Percentiles rank a stretch among this genome's conserved stretches.
phyloP scores from a whole-genome alignment of 2,797 vertebrate genomes.

The Spondyliosoma cantharus region DNA sequence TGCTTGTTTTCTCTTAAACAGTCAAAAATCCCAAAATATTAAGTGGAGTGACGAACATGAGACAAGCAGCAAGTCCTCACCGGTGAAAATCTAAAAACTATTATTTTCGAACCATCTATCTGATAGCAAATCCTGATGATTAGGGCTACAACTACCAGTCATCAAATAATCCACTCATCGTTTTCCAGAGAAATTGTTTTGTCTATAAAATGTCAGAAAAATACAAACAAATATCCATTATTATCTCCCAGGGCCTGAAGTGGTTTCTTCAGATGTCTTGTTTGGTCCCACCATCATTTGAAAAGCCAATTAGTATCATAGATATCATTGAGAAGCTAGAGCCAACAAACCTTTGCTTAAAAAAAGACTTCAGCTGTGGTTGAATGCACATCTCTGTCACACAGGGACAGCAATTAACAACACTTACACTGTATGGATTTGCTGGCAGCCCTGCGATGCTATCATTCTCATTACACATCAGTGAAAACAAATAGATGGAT shows the following conservation, averaged over 20 bases:
- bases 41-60: neutral
- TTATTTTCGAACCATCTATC: neutral
- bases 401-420: constrained; percentile 7
- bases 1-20: neutral
- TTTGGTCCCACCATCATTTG: neutral
- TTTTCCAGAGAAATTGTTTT: neutral
- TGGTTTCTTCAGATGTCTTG: neutral
- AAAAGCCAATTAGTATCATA: neutral
- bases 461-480: neutral
- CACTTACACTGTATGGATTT: too few species aligned
- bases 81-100: neutral
- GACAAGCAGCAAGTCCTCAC: neutral
- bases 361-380: neutral
- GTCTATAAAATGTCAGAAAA: constrained; percentile 1
- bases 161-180: neutral
- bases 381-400: constrained; percentile 8
- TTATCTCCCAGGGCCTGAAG: neutral
- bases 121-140: neutral
- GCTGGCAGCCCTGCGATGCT: neutral
- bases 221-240: neutral
- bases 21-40: neutral
- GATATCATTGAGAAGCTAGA: neutral
- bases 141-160: neutral
- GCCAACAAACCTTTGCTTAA: neutral
- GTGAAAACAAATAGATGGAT: neutral